Percentiles rank a stretch among this genome's conserved stretches.
phyloP scores from a whole-genome alignment of 2,888 invertebrate genomes.

The Nemotelus nigrinus region DNA sequence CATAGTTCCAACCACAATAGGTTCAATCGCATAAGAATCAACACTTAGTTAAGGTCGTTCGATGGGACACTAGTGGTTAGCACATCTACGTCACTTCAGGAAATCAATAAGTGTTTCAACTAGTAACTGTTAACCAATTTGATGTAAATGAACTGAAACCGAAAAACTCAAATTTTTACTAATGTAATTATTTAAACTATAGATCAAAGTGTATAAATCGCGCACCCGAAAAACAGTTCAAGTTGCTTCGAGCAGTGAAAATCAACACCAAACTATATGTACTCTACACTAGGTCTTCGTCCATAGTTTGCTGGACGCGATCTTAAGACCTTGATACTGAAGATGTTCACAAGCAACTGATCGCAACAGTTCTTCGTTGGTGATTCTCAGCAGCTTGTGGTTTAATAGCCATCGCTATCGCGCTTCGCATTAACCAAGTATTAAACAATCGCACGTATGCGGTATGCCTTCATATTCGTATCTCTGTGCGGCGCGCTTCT shows the following conservation, averaged over 20 bases:
- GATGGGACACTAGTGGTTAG: slow-evolving; percentile 2
- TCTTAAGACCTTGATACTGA: slow-evolving; percentile 65
- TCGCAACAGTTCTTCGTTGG: slow-evolving; percentile 48
- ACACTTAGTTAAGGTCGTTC: slow-evolving; percentile 29
- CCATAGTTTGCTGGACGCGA: slow-evolving; percentile 51
- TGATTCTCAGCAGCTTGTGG: slow-evolving; percentile 39
- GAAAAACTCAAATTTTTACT: too few relatives aligned
- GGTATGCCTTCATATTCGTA: not conserved
- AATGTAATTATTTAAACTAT: too few relatives aligned
- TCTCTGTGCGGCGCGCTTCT: slow-evolving; percentile 37
- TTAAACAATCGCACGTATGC: slow-evolving; percentile 29
- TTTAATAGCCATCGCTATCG: slow-evolving; percentile 35
- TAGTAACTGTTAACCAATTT: too few relatives aligned
- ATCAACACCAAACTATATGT: not conserved
- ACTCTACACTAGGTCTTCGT: slow-evolving; percentile 21
- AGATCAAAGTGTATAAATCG: too few relatives aligned
- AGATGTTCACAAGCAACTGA: slow-evolving; percentile 64
- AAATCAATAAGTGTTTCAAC: not conserved
- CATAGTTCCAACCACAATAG: slow-evolving; percentile 32
- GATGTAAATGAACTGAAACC: too few relatives aligned
- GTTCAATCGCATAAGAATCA: slow-evolving; percentile 35
- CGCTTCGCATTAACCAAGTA: slow-evolving; percentile 26
- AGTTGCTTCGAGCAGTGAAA: slow-evolving; percentile 1
- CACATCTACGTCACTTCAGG: slow-evolving; percentile 6
- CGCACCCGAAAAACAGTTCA: not conserved